Evolutionary conservation across 2,888 invertebrate species (phyloP).

Genomic region (Drosophila birchii): DNA sequence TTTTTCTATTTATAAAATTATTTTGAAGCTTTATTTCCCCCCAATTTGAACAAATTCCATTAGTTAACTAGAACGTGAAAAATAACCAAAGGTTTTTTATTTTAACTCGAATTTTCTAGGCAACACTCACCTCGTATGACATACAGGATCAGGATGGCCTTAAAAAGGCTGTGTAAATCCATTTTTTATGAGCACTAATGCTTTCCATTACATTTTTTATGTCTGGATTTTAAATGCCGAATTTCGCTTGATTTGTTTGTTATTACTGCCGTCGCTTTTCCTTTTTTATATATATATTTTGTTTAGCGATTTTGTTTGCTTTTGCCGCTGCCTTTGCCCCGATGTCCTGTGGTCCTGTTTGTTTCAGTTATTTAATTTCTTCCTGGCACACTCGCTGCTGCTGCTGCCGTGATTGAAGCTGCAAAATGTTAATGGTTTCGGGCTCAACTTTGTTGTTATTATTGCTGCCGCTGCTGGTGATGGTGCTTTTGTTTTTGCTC

Average conservation of each 20-base stretch:
- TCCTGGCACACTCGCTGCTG: conserved; percentile 15
- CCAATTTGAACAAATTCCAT: not conserved
- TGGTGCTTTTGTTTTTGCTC: conserved; percentile 23
- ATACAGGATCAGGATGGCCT: conserved; percentile 85
- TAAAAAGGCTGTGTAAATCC: conserved; percentile 85
- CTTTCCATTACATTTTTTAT: conserved; percentile 85
- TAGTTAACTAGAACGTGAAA: not conserved
- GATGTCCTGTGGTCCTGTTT: conserved; percentile 17
- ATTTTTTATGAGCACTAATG: conserved; percentile 85
- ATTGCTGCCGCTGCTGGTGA: not conserved
- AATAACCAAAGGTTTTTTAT: not conserved
- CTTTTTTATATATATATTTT: conserved; percentile 13
- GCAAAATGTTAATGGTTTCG: conserved; percentile 44
- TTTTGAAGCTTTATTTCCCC: not conserved
- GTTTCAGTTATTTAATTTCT: conserved; percentile 41
- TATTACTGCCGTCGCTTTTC: conserved; percentile 24
- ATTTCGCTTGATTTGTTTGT: conserved; percentile 57
- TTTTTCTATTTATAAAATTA: no score
- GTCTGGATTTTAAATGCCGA: conserved; percentile 67
- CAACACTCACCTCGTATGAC: conserved; percentile 83
- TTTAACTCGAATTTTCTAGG: not conserved
- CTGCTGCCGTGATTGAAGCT: conserved; percentile 30
- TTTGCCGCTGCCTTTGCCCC: conserved; percentile 2
- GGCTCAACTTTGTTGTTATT: conserved; percentile 34
- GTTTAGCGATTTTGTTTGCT: conserved; percentile 10